Conservation (phyloP, 2,888 invertebrate genomes). For the Agriotes lineatus region DNA sequence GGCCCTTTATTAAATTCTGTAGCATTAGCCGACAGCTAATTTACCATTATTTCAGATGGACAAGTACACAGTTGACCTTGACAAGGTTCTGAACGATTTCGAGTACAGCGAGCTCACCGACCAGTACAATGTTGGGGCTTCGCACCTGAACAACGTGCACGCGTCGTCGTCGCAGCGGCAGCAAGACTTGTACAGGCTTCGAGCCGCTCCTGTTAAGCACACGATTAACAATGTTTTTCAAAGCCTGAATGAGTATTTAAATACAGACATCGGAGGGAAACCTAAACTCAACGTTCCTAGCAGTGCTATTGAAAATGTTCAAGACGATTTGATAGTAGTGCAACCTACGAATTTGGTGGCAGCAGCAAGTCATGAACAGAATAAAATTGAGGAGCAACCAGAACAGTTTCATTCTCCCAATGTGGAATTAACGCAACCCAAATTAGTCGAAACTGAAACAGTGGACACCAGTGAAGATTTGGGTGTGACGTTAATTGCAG, state of each 20-base stretch:
- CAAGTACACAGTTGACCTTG: constrained; percentile 77
- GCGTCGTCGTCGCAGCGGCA: constrained; percentile 37
- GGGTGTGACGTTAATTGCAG: too few species aligned
- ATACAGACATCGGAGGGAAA: constrained; percentile 60
- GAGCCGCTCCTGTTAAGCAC: constrained; percentile 57
- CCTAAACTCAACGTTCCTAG: constrained; percentile 17
- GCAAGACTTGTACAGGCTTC: constrained; percentile 25
- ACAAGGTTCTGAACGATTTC: constrained; percentile 87
- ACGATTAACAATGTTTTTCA: constrained; percentile 74
- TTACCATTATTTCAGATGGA: constrained; percentile 60
- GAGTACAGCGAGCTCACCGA: constrained; percentile 77
- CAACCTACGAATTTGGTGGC: too few species aligned
- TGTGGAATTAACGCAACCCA: too few species aligned
- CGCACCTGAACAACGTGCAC: constrained; percentile 23
- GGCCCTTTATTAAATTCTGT: neutral
- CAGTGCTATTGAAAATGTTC: neutral
- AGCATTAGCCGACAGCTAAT: neutral
- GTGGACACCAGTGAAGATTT: too few species aligned
- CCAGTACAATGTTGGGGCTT: constrained; percentile 48
- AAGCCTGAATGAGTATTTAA: constrained; percentile 74
- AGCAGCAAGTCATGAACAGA: too few species aligned
- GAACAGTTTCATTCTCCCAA: too few species aligned
- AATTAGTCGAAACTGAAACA: too few species aligned
- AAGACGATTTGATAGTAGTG: neutral
- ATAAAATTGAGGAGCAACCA: too few species aligned